Percentiles rank a stretch among this genome's conserved stretches.
Evolutionary conservation across 2,888 invertebrate genomes (phyloP).

Genomic region (Parthenolecanium corni): DNA sequence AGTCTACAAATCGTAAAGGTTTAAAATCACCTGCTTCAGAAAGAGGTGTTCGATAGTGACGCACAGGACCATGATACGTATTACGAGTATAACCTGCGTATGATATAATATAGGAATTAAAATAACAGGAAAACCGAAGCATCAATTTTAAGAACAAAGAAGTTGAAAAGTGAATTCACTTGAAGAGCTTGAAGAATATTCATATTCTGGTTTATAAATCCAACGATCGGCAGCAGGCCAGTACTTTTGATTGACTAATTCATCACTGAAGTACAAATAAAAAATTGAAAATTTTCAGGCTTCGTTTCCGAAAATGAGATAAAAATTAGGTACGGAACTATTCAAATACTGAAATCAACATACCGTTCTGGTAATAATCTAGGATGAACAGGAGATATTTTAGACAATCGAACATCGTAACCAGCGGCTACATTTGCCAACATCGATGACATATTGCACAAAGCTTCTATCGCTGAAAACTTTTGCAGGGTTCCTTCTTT

Average conservation of each 20-base stretch:
- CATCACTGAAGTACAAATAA: slow-evolving; percentile 29
- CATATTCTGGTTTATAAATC: slow-evolving; percentile 42
- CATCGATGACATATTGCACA: slow-evolving; percentile 83
- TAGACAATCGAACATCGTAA: slow-evolving; percentile 80
- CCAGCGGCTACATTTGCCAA: slow-evolving; percentile 84
- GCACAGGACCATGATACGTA: slow-evolving; percentile 79
- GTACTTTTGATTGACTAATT: slow-evolving; percentile 32
- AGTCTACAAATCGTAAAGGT: slow-evolving; percentile 61
- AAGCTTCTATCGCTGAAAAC: slow-evolving; percentile 60
- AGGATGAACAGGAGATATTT: slow-evolving; percentile 72
- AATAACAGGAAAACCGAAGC: neutral
- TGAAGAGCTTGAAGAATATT: slow-evolving; percentile 20
- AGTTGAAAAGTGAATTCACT: slow-evolving; percentile 12
- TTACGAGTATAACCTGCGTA: slow-evolving; percentile 58
- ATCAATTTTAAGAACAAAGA: neutral
- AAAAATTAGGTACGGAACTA: neutral
- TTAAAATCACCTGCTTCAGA: slow-evolving; percentile 39
- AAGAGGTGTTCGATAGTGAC: slow-evolving; percentile 57
- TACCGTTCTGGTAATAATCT: slow-evolving; percentile 51
- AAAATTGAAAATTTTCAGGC: neutral
- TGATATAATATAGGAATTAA: neutral
- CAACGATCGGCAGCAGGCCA: slow-evolving; percentile 37
- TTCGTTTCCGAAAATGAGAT: too few species aligned
- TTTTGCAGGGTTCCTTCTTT: slow-evolving; percentile 35
- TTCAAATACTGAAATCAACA: slow-evolving; percentile 34